Percentiles rank a stretch among this genome's conserved stretches.
These are phyloP conservation scores for Sphaerophoria rueppellii DNA, from an alignment of 2,888 invertebrate species.

Conservation along the genomic window DNA sequence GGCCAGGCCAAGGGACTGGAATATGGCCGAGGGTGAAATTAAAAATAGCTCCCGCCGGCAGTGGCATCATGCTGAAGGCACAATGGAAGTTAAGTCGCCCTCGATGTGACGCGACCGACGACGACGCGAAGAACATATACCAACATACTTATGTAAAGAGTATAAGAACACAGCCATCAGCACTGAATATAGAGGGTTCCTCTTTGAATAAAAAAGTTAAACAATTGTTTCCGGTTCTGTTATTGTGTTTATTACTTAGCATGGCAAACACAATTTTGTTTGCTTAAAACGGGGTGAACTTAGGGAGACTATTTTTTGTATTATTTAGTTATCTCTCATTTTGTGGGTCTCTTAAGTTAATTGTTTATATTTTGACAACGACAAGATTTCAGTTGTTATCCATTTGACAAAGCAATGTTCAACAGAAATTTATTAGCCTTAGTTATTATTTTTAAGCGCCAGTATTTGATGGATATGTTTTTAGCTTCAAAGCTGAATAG, in stretches of 20 bases:
- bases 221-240: slow-evolving; percentile 71
- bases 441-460: no score
- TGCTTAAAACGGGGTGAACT: slow-evolving; percentile 54
- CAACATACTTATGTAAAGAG: no score
- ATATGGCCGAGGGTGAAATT: slow-evolving; percentile 40
- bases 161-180: no score
- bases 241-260: slow-evolving; percentile 73
- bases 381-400: slow-evolving; percentile 65
- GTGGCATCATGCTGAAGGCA: neutral
- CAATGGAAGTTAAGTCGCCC: neutral
- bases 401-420: slow-evolving; percentile 44
- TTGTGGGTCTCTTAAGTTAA: slow-evolving; percentile 44
- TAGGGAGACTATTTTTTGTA: slow-evolving; percentile 39
- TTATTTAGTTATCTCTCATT: neutral
- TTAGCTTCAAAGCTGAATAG: no score
- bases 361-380: slow-evolving; percentile 55
- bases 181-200: slow-evolving; percentile 34
- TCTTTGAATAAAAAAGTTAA: slow-evolving; percentile 62
- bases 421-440: neutral
- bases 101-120: neutral
- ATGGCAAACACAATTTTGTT: slow-evolving; percentile 67
- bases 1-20: neutral
- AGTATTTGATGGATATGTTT: no score
- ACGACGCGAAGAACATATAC: slow-evolving; percentile 1
- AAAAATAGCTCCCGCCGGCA: slow-evolving; percentile 63